Conservation (phyloP, 2,797 vertebrate genomes). For the Enoplosus armatus region DNA sequence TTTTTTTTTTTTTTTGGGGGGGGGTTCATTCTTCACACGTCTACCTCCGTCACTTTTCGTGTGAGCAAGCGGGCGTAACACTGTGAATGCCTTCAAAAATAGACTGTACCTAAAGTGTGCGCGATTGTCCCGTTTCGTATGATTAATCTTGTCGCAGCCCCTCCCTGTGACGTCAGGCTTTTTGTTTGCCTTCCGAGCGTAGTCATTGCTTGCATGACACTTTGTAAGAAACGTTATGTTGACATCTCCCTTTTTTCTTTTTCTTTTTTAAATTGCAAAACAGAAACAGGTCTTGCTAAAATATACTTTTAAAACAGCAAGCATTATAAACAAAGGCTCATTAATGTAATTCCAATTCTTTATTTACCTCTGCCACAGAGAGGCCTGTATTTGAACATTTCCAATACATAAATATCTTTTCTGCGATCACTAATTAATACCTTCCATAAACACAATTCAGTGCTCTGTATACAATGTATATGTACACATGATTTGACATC, state of each 20-base stretch:
- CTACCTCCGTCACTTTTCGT: too few species aligned
- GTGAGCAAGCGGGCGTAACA: too few species aligned
- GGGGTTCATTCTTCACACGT: too few species aligned
- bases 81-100: neutral
- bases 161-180: neutral
- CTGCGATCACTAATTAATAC: neutral
- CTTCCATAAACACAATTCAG: neutral
- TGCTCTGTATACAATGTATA: neutral
- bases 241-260: too few species aligned
- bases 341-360: too few species aligned
- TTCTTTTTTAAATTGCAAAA: too few species aligned
- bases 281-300: neutral
- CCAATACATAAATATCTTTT: neutral
- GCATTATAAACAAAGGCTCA: neutral
- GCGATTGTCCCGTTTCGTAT: neutral
- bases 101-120: neutral
- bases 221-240: too few species aligned
- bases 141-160: neutral
- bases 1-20: too few species aligned
- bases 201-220: neutral
- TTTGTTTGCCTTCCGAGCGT: too few species aligned
- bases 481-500: neutral
- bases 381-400: too few species aligned
- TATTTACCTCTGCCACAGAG: too few species aligned
- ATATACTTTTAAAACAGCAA: neutral